phyloP scores from a whole-genome alignment of 2,888 invertebrate species.

The Empis stercorea region DNA sequence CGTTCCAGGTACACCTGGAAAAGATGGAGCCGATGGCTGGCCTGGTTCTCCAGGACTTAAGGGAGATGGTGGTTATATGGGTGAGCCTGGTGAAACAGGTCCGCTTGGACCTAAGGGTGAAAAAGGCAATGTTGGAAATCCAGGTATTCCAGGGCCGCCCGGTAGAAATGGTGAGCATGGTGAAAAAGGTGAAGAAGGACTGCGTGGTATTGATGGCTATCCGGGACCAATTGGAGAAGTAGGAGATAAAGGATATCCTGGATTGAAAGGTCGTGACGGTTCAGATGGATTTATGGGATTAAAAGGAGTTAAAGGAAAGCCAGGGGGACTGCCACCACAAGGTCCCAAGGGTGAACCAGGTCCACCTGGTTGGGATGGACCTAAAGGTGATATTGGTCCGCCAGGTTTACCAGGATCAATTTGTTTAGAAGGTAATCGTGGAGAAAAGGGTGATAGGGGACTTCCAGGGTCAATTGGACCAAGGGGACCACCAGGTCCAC shows the following conservation, averaged over 20 bases:
- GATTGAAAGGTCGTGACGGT: constrained; percentile 52
- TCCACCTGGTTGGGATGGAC: constrained; percentile 39
- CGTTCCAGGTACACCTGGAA: constrained; percentile 45
- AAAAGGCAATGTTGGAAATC: constrained; percentile 50
- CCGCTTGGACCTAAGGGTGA: constrained; percentile 46
- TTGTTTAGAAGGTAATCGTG: constrained; percentile 52
- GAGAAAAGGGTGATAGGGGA: constrained; percentile 51
- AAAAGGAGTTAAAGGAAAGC: constrained; percentile 62
- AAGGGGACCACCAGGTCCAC: constrained; percentile 48
- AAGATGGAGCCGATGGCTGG: constrained; percentile 51
- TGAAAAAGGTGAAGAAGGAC: constrained; percentile 48
- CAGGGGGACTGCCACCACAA: constrained; percentile 58
- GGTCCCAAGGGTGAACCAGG: constrained; percentile 58
- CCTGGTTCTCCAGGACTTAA: constrained; percentile 43
- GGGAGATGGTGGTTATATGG: constrained; percentile 42
- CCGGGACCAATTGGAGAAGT: constrained; percentile 46
- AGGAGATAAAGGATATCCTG: constrained; percentile 55
- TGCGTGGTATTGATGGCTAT: constrained; percentile 24
- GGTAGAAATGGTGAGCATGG: constrained; percentile 47
- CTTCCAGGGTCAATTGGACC: constrained; percentile 50
- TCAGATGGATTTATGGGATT: constrained; percentile 52
- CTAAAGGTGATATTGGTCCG: constrained; percentile 49
- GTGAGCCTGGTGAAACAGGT: constrained; percentile 53
- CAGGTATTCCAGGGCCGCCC: constrained; percentile 43
- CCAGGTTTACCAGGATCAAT: constrained; percentile 45